Evolutionary conservation across 2,113 vertebrate genomes (phyloP), one percentile per base, ranked within the genome.

Genomic region (Mirounga angustirostris): DNA sequence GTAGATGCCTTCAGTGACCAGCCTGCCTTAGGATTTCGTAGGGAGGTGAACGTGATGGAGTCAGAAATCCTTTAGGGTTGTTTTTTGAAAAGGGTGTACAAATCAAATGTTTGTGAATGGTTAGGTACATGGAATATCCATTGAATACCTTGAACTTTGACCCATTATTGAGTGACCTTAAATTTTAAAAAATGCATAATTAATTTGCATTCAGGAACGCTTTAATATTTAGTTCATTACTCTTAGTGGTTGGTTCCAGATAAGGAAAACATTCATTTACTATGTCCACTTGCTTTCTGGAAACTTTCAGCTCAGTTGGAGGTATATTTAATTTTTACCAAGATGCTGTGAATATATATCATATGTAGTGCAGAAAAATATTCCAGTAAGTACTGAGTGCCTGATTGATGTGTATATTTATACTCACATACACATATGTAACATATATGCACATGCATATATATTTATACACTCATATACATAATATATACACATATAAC

Each of bases 181-280:
- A 93, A 93, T 36, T 22, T 61, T 18, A 2, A n/a, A 63, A 82
- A 78, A 36, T 74, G 8, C 26, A 65, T 52, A 33, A 90, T 84
- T 67, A 58, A 69, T 52, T 65, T 80, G 0, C 4, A 40, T 63
- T 89, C 79, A 36, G 8, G n/a, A 76, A 73, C 73, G 22, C 22
- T 83, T 95, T 89, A 93, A 58, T 65, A 36, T 63, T 84, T 63
- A 85, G 46, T 85, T 93, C 7, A 95, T 65, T 85, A 73, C 30
- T 79, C 16, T 24, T 93, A n/a, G 19, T 11, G 24, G 7, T n/a
- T 91, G 88, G 36, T 67, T 88, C 63, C 22, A 78, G 79, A 40
- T 63, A 84, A 95, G 52, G 28, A 79, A 36, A 71, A 46, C 43
- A 54, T 85, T 56, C 16, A 50, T 80, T 92, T 89, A n/a, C 54